These are phyloP conservation scores for Sinosuthora webbiana DNA, from an alignment of 2,113 vertebrate species.

Conservation along the genomic window DNA sequence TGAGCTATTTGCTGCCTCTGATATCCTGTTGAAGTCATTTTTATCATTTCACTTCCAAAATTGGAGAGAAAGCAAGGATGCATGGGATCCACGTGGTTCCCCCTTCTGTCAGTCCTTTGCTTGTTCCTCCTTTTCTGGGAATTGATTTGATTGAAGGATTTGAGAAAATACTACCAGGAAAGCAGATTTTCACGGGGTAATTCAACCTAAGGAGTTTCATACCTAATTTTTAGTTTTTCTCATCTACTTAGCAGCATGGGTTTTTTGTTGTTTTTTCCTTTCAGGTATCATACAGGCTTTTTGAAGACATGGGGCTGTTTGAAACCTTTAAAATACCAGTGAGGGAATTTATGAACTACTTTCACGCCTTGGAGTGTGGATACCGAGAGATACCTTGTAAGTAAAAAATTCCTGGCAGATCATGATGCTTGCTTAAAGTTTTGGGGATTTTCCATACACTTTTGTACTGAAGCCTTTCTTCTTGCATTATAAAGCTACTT, in stretches of 20 bases:
- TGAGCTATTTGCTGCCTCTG: neutral
- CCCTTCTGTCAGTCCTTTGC: neutral
- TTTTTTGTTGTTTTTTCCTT: neutral
- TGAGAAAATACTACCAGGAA: neutral
- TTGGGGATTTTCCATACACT: neutral
- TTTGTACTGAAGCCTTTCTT: neutral
- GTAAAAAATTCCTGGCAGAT: constrained; percentile 45
- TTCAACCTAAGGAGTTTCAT: neutral
- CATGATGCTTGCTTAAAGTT: neutral
- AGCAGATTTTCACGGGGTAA: neutral
- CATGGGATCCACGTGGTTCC: neutral
- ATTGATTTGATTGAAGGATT: neutral
- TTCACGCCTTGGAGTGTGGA: constrained; percentile 95
- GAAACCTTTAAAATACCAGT: constrained; percentile 95
- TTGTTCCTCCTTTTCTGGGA: neutral
- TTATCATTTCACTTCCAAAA: neutral
- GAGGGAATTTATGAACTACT: constrained; percentile 98
- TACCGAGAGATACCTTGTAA: constrained; percentile 98
- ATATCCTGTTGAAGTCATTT: neutral
- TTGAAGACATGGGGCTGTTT: constrained; percentile 96
- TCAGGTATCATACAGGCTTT: constrained; percentile 93
- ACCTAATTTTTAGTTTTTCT: neutral
- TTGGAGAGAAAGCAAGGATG: neutral
- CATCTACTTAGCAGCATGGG: neutral
- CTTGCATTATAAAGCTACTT: neutral